Evolutionary conservation across 2,888 invertebrate species (phyloP).

Genomic region (Acronicta aceris): DNA sequence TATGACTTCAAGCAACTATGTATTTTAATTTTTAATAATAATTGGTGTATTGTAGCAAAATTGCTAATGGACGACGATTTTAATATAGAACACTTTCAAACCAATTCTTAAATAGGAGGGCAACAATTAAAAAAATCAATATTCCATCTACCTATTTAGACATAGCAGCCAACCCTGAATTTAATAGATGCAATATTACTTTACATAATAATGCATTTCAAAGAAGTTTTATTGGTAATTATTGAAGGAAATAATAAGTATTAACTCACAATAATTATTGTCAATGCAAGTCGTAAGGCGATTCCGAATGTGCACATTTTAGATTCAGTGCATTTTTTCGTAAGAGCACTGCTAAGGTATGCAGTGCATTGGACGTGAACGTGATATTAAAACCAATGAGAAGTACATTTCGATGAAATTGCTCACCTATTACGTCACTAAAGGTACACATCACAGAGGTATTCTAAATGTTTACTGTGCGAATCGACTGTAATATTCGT

Average conservation of each 20-base stretch:
- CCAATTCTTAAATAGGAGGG: too few relatives aligned
- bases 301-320: conserved; percentile 27
- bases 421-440: conserved; percentile 37
- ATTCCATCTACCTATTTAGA: too few relatives aligned
- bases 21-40: too few relatives aligned
- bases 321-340: conserved; percentile 40
- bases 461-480: conserved; percentile 15
- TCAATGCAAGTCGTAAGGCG: conserved; percentile 16
- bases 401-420: conserved; percentile 50
- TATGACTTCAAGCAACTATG: too few relatives aligned
- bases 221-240: too few relatives aligned
- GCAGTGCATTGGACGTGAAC: conserved; percentile 58
- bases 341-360: conserved; percentile 41
- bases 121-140: too few relatives aligned
- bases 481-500: conserved; percentile 13
- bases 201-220: background rate
- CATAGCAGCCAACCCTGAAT: background rate
- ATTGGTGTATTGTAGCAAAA: too few relatives aligned
- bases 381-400: conserved; percentile 55
- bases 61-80: too few relatives aligned
- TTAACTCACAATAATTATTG: conserved; percentile 15
- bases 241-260: too few relatives aligned
- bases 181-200: background rate
- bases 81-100: too few relatives aligned
- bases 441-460: conserved; percentile 12